Base-by-base conservation (phyloP, 2,113 vertebrate genomes). In the Dunckerocampus dactyliophorus region DNA sequence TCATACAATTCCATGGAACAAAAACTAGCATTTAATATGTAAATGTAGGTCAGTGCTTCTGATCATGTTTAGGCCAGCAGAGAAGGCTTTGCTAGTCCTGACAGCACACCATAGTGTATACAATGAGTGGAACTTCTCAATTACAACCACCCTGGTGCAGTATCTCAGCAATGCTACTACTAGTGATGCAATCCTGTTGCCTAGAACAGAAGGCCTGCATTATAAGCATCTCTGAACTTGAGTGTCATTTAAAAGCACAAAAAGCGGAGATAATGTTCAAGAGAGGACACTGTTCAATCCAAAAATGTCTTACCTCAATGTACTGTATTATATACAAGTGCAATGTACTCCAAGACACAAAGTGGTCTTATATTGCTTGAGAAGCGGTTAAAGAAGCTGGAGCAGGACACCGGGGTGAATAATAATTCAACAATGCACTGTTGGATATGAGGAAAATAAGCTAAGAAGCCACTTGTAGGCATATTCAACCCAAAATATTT, bases 151-250 rank as follows among this genome's bases (percentile, higher is more conserved):
- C 34, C 9, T 37, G 6, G 9, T 37, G 4, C 34, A 37, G 9
- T 37, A 7, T 8, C 34, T 37, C 4, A 37, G 11, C 47, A 63
- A 42, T 20, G 16, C 9, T 21, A 12, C 19, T 20, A 49, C 19
- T 66, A 53, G 14, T 28, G 22, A 11, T 22, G 15, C 7, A 24
- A 24, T 53, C 8, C 10, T 15, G 12, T 28, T 77, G 37, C 28
- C 20, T 59, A 93, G 93, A 94, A 78, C 88, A 90, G 0, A 90
- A 93, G 37, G 62, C 68, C 1, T 84, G 75, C 71, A 9, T 71
- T 24, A 80, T 74, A 84, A 91, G 92, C 71, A 83, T n/a, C n/a
- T 87, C 67, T 65, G 89, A 93, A 67, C 82, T 95, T 19, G 81
- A 67, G 8, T 82, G 76, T 88, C 84, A 91, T 69, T 76, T 94